Percentiles rank a stretch among this genome's conserved stretches.
Evolutionary conservation across 2,888 invertebrate species (phyloP).

Genomic region (Limenitis camilla): DNA sequence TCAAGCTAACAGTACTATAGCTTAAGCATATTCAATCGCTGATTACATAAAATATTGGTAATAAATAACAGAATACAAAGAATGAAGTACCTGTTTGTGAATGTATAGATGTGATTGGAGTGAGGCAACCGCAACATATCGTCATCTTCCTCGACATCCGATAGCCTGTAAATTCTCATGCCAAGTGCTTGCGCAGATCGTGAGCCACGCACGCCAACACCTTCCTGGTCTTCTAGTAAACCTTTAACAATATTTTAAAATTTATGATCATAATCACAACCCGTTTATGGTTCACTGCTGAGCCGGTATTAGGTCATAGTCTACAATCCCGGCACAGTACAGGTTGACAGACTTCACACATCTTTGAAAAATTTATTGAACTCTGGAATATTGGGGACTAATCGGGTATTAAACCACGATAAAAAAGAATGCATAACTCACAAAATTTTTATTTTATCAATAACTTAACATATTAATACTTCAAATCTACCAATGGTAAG

Average conservation of each 20-base stretch:
- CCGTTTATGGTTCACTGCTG: no score
- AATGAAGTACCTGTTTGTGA: constrained; percentile 78
- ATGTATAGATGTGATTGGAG: constrained; percentile 87
- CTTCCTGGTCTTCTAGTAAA: constrained; percentile 91
- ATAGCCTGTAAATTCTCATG: constrained; percentile 76
- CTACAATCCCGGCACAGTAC: no score
- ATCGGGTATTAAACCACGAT: no score
- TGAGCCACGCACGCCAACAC: constrained; percentile 88
- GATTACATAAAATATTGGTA: constrained; percentile 2
- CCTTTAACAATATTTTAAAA: constrained; percentile 35
- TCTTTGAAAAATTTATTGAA: no score
- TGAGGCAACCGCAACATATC: constrained; percentile 84
- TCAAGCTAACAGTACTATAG: constrained; percentile 7
- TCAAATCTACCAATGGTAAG: no score
- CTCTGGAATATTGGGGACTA: no score
- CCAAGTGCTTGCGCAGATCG: constrained; percentile 84
- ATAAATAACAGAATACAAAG: neutral
- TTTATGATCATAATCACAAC: neutral
- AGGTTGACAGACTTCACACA: no score
- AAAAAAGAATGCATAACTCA: no score
- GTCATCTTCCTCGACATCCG: constrained; percentile 85
- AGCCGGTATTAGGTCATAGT: no score
- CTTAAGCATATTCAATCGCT: constrained; percentile 5
- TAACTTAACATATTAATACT: no score
- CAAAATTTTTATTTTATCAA: no score